A percentile compares a stretch with the other conserved stretches of the same genome.
Conservation (phyloP, 1,140 invertebrate genomes). For the Cyclargus thomasi region DNA sequence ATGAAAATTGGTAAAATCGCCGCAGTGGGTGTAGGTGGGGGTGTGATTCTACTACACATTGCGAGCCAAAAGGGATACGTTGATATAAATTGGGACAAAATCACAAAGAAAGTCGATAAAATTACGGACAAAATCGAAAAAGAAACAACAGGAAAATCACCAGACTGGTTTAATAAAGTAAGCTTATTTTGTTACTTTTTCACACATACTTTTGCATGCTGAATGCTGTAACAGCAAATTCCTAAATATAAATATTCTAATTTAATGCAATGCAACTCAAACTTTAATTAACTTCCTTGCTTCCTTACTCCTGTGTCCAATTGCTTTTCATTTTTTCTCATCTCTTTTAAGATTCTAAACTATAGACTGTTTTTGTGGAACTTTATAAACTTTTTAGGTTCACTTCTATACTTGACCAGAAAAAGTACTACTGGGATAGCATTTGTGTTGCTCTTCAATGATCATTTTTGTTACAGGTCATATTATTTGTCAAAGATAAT, state of each 20-base stretch:
- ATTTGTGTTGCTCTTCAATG: constrained; percentile 29
- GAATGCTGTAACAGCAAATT: not conserved
- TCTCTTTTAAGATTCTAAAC: not conserved
- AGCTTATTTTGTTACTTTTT: constrained; percentile 26
- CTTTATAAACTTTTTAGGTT: constrained; percentile 10
- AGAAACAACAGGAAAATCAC: constrained; percentile 81
- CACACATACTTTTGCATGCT: not conserved
- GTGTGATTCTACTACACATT: constrained; percentile 91
- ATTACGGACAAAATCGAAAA: constrained; percentile 87
- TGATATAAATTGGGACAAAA: constrained; percentile 91
- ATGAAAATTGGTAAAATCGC: constrained; percentile 95
- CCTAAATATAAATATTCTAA: too few relatives aligned
- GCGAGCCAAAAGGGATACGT: constrained; percentile 95
- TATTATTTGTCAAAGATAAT: constrained; percentile 84
- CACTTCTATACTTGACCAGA: constrained; percentile 30
- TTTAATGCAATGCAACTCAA: too few relatives aligned
- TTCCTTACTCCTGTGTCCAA: too few relatives aligned
- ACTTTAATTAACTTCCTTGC: too few relatives aligned
- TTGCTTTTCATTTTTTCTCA: not conserved
- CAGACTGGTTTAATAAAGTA: constrained; percentile 88
- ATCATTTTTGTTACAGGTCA: constrained; percentile 80
- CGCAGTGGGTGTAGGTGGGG: constrained; percentile 90
- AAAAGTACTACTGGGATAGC: not conserved
- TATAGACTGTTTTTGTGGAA: not conserved
- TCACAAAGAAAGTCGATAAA: constrained; percentile 88